A percentile compares a stretch with the other conserved stretches of the same genome.
Evolutionary conservation across 2,797 vertebrate species (phyloP).

Genomic region (Sebastes taczanowskii): DNA sequence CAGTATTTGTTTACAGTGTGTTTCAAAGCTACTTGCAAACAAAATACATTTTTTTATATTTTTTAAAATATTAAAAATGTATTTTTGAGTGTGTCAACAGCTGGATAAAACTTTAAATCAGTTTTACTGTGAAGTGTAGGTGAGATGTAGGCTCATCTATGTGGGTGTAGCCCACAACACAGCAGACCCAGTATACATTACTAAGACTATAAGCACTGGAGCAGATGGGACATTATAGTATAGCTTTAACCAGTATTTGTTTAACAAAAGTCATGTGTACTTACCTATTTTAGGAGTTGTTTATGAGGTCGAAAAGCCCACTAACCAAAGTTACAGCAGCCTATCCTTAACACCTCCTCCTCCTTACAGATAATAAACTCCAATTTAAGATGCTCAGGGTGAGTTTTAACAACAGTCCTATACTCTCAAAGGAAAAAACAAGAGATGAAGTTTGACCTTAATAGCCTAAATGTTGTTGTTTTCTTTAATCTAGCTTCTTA

Average conservation of each 20-base stretch:
- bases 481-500: not conserved
- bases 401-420: not conserved
- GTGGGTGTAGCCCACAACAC: slow-evolving; percentile 57
- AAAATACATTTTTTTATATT: no score
- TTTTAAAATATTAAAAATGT: no score
- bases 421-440: not conserved
- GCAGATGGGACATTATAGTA: not conserved
- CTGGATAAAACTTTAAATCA: not conserved
- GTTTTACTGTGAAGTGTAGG: not conserved
- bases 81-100: not conserved
- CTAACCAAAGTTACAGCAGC: slow-evolving; percentile 32
- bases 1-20: not conserved
- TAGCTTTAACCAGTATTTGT: not conserved
- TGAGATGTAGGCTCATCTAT: slow-evolving; percentile 12
- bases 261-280: slow-evolving; percentile 3
- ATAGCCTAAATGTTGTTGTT: not conserved
- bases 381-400: not conserved
- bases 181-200: not conserved
- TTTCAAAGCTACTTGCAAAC: not conserved
- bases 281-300: slow-evolving; percentile 44
- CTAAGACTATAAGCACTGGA: not conserved
- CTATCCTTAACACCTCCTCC: slow-evolving; percentile 21
- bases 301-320: slow-evolving; percentile 12
- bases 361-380: not conserved
- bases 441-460: accelerated